These are phyloP conservation scores for Parascotia fuliginaria DNA, from an alignment of 2,888 invertebrate genomes.

Conservation along the genomic window DNA sequence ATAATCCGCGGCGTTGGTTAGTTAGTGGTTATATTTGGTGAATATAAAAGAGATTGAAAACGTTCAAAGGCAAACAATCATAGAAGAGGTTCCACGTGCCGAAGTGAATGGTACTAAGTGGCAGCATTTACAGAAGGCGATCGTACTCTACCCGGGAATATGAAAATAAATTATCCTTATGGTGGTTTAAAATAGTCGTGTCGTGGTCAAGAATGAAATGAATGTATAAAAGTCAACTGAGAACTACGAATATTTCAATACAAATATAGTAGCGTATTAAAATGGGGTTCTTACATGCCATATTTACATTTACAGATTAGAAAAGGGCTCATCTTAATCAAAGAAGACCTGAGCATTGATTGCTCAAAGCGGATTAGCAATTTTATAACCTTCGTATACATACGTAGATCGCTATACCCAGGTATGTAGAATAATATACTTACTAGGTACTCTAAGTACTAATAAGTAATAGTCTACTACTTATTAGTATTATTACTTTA, in stretches of 20 bases:
- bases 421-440: no score
- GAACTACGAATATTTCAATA: slow-evolving; percentile 23
- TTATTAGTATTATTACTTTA: no score
- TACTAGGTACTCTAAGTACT: no score
- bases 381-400: no score
- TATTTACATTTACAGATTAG: no score
- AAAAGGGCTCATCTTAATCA: no score
- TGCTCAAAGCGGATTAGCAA: no score
- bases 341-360: no score
- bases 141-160: slow-evolving; percentile 37
- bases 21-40: slow-evolving; percentile 12
- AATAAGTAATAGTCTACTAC: no score
- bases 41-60: slow-evolving; percentile 18
- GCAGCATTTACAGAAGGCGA: slow-evolving; percentile 25
- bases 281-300: not conserved
- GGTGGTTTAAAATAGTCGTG: slow-evolving; percentile 34
- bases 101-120: slow-evolving; percentile 29
- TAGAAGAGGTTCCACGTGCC: not conserved
- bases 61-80: slow-evolving; percentile 21
- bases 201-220: slow-evolving; percentile 43
- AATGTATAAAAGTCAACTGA: slow-evolving; percentile 47
- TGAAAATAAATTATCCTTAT: slow-evolving; percentile 54
- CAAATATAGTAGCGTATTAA: slow-evolving; percentile 6
- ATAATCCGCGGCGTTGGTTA: slow-evolving; percentile 4
- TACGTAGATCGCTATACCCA: no score